Evolutionary conservation across 2,797 vertebrate species (phyloP).

Genomic region (Tympanoctomys barrerae): DNA sequence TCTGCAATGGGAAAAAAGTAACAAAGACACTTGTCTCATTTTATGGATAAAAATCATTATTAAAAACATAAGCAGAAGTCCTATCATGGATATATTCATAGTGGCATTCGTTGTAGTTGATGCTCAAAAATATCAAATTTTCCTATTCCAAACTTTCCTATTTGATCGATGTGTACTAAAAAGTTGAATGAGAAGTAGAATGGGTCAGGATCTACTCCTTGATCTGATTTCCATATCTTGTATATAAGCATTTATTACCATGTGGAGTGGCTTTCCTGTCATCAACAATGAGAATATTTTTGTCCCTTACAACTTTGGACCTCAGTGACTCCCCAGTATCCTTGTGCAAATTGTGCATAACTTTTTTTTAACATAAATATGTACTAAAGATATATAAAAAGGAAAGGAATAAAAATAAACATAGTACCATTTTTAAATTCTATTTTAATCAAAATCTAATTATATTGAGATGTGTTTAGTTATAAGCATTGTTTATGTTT

Average conservation of each 20-base stretch:
- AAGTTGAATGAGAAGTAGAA: not conserved
- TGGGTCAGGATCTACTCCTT: not conserved
- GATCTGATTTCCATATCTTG: not conserved
- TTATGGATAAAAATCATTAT: not conserved
- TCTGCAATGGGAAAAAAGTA: not conserved
- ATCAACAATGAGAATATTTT: not conserved
- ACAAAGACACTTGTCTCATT: not conserved
- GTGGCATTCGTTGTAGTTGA: not conserved
- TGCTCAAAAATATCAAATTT: not conserved
- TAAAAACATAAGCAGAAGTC: constrained; percentile 13
- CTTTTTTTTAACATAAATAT: constrained; percentile 24
- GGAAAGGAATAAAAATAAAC: not conserved
- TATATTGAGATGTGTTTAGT: not conserved
- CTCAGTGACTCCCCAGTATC: not conserved
- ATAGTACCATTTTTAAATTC: not conserved
- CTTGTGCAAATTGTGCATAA: not conserved
- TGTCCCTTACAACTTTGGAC: not conserved
- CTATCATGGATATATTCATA: not conserved
- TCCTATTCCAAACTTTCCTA: not conserved
- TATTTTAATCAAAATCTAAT: not conserved
- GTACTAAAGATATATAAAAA: not conserved
- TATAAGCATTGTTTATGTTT: not conserved
- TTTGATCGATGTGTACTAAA: not conserved
- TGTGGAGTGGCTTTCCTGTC: not conserved
- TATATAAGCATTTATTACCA: not conserved